Evolutionary conservation across 2,113 vertebrate species (phyloP), one percentile per base, ranked within the genome.

Genomic region (Neodontobutis hainanensis): DNA sequence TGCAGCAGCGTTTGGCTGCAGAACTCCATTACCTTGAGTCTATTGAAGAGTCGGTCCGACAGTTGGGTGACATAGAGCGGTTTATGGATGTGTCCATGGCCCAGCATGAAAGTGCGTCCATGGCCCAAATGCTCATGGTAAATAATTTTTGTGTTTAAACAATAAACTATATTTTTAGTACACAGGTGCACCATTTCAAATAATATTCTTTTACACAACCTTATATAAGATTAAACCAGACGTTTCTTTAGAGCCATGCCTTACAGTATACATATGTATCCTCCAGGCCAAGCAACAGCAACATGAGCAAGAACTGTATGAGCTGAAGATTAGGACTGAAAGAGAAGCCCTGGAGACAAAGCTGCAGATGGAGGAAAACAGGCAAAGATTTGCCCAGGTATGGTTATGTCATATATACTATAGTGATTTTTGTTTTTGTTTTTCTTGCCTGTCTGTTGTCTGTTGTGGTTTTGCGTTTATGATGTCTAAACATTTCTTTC

Each of bases 91-190:
- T 99, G 34, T 94, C 95, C 0, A 89, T 97, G 36, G 97, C 96
- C 51, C 96, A 99, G 72, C 95, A 97, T 81, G 97, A 99, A 84
- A 96, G 89, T 0, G 93, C 95, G 5, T 95, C 96, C 16, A 86
- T 99, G 73, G 95, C 95, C 77, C 96, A 98, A 80, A 95, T 98
- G 80, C 93, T 99, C 14, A 96, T 96, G 95, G 97, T 98, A 90
- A 44, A 15, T 9, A 5, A 15, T 50, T 72, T 48, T 14, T 11
- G 6, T 38, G 0, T 19, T 9, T 38, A 6, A 15, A 45, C 19
- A 46, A 0, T 53, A 51, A 43, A 9, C 19, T 35, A 35, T 2
- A 57, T 16, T 57, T 57, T 57, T 57, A 15, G 35, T 36, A 32
- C 10, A 46, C 10, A 46, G 4, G 6, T 11, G 8, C 6, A 40